Percentiles rank a stretch among this genome's conserved stretches.
phyloP scores from a whole-genome alignment of 2,888 invertebrate species.

The Oscheius sp. region DNA sequence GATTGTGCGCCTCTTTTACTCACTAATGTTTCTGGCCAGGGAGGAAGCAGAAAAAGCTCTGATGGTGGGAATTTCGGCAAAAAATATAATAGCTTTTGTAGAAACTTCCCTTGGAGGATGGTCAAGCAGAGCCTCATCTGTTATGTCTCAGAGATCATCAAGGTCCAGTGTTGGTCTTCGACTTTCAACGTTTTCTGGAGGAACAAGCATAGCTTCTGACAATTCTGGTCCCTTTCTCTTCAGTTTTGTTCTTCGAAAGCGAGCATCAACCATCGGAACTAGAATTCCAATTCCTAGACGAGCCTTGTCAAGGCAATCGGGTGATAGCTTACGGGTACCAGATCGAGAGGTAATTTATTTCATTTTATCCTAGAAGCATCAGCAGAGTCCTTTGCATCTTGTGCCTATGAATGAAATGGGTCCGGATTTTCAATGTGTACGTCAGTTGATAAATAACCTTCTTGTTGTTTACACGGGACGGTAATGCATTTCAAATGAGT shows the following conservation, averaged over 20 bases:
- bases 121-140: constrained; percentile 67
- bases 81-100: constrained; percentile 32
- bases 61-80: constrained; percentile 38
- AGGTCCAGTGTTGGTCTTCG: constrained; percentile 65
- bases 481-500: constrained; percentile 28
- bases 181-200: constrained; percentile 68
- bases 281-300: constrained; percentile 66
- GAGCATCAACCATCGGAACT: constrained; percentile 70
- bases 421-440: constrained; percentile 69
- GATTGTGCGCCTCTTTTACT: constrained; percentile 68
- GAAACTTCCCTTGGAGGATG: constrained; percentile 68
- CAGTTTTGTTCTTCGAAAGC: constrained; percentile 66
- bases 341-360: constrained; percentile 59
- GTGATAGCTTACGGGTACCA: constrained; percentile 67
- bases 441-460: constrained; percentile 67
- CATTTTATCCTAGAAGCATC: neutral
- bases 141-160: constrained; percentile 65
- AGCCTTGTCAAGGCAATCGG: constrained; percentile 64
- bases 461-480: constrained; percentile 60
- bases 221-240: constrained; percentile 70
- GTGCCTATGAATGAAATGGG: constrained; percentile 67
- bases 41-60: constrained; percentile 52
- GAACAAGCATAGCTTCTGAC: constrained; percentile 69
- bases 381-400: constrained; percentile 63
- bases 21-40: constrained; percentile 43